Conservation (phyloP, 2,888 invertebrate species). For the Leucophenga maculata region DNA sequence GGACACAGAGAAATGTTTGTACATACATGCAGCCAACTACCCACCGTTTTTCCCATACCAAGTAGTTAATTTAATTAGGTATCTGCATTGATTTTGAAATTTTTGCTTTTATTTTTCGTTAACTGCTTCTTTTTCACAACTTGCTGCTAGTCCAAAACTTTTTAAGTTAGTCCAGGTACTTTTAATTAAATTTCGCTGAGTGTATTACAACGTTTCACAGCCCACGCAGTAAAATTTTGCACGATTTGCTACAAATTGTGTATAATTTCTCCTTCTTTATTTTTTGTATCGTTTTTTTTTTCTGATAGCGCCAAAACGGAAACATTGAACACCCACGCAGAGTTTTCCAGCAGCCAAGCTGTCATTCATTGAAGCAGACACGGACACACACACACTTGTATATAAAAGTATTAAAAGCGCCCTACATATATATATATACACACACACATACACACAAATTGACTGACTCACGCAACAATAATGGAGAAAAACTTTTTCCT, state of each 20-base stretch:
- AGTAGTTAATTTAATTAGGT: too few species aligned
- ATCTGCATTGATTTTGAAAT: too few species aligned
- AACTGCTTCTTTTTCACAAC: too few species aligned
- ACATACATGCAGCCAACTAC: too few species aligned
- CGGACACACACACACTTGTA: conserved; percentile 38
- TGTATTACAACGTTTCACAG: not conserved
- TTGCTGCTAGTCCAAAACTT: too few species aligned
- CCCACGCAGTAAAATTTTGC: conserved; percentile 19
- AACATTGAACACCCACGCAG: conserved; percentile 55
- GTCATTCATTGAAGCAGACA: conserved; percentile 53
- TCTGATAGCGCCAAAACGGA: conserved; percentile 56
- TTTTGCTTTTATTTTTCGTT: too few species aligned
- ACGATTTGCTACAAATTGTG: not conserved
- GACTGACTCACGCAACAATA: not conserved
- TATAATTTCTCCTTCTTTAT: not conserved
- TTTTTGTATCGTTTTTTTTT: conserved; percentile 42
- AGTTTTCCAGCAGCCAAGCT: conserved; percentile 46
- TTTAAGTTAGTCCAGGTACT: not conserved
- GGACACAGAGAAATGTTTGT: too few species aligned
- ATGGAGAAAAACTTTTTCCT: not conserved
- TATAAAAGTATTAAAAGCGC: not conserved
- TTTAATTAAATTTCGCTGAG: not conserved
- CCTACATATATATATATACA: not conserved
- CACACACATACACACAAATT: not conserved
- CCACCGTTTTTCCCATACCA: too few species aligned